Conservation (phyloP, 2,797 vertebrate genomes). For the Leptoclinus maculatus region DNA sequence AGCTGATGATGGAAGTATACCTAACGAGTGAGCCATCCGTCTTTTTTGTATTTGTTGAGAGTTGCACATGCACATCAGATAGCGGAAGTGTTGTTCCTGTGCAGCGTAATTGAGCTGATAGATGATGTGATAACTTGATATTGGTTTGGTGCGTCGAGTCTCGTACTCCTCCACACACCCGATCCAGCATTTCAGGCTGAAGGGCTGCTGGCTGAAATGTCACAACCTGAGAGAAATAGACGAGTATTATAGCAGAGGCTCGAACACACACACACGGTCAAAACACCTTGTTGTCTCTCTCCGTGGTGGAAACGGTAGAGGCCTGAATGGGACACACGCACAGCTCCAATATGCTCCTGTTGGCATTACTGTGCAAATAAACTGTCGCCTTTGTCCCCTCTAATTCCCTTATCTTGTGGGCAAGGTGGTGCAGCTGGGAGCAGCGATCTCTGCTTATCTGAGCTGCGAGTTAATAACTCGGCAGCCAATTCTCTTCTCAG, state of each 20-base stretch:
- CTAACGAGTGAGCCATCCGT: background rate
- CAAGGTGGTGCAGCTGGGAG: conserved; percentile 63
- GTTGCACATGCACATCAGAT: background rate
- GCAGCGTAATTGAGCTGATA: background rate
- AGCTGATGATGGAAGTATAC: background rate
- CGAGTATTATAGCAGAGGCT: conserved; percentile 23
- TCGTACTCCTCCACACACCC: too few relatives aligned
- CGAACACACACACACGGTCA: background rate
- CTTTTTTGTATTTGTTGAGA: background rate
- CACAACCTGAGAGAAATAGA: conserved; percentile 37
- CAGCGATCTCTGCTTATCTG: conserved; percentile 65
- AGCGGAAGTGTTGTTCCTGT: background rate
- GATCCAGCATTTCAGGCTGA: too few relatives aligned
- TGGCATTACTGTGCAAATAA: conserved; percentile 40
- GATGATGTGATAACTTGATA: background rate
- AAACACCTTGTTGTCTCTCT: conserved; percentile 22
- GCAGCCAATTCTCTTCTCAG: conserved; percentile 47
- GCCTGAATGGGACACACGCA: conserved; percentile 31
- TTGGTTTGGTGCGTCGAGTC: too few relatives aligned
- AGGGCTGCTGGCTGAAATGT: conserved; percentile 35
- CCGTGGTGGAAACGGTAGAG: conserved; percentile 3
- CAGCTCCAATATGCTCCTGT: conserved; percentile 28
- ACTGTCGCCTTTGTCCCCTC: conserved; percentile 40
- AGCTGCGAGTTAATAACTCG: conserved; percentile 56
- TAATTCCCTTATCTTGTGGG: conserved; percentile 68